Evolutionary conservation across 2,797 vertebrate species (phyloP).

Genomic region (Amniataba percoides): DNA sequence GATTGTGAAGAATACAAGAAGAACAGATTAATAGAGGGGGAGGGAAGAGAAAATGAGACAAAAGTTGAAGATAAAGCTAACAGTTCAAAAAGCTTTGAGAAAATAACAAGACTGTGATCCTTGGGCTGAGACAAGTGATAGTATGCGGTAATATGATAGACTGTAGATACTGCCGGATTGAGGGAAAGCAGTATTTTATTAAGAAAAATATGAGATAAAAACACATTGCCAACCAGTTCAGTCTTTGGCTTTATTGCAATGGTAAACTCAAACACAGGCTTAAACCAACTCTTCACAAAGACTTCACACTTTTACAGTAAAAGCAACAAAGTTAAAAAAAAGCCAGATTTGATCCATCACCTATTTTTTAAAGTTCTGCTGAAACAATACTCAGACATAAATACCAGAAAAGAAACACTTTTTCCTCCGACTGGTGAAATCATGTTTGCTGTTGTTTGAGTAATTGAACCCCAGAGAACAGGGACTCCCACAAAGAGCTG

Average conservation of each 20-base stretch:
- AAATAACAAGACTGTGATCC: slow-evolving; percentile 21
- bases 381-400: slow-evolving; percentile 12
- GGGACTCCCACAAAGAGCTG: slow-evolving; percentile 3
- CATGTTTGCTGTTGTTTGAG: slow-evolving; percentile 11
- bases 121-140: slow-evolving; percentile 23
- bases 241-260: slow-evolving; percentile 25
- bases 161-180: not conserved
- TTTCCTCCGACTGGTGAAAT: slow-evolving; percentile 20
- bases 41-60: not conserved
- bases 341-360: not conserved
- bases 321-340: slow-evolving; percentile 5
- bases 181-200: slow-evolving; percentile 13
- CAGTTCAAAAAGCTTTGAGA: slow-evolving; percentile 15
- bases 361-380: not conserved
- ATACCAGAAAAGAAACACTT: not conserved
- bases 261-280: slow-evolving; percentile 17
- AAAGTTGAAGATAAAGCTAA: slow-evolving; percentile 23
- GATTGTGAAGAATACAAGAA: slow-evolving; percentile 41
- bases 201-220: slow-evolving; percentile 28
- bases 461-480: slow-evolving; percentile 14
- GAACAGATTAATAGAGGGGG: slow-evolving; percentile 8
- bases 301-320: slow-evolving; percentile 5
- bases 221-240: slow-evolving; percentile 4
- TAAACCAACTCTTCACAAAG: not conserved
- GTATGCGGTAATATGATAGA: slow-evolving; percentile 10